Evolutionary conservation across 2,888 invertebrate genomes (phyloP).

Genomic region (Leucoma salicis): DNA sequence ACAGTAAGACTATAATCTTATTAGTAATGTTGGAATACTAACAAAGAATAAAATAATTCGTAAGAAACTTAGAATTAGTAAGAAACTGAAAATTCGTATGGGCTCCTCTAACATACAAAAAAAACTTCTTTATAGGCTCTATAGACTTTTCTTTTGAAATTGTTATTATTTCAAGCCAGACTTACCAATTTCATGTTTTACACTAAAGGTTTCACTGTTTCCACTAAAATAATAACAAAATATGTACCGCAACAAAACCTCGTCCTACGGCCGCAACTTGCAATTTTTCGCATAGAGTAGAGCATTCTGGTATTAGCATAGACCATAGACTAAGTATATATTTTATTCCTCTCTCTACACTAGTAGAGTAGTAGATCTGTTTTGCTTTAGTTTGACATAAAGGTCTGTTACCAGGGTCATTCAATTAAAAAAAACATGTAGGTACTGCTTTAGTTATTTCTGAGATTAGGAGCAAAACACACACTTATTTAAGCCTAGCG

Average conservation of each 20-base stretch:
- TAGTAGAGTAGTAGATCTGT: too few relatives aligned
- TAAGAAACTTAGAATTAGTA: constrained; percentile 20
- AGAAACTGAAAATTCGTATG: constrained; percentile 24
- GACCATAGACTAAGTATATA: too few relatives aligned
- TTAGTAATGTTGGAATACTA: background rate
- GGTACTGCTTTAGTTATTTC: too few relatives aligned
- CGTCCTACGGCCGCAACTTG: constrained; percentile 59
- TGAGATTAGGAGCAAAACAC: too few relatives aligned
- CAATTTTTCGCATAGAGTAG: constrained; percentile 53
- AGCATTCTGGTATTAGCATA: too few relatives aligned
- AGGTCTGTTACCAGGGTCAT: too few relatives aligned
- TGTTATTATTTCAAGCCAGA: constrained; percentile 1
- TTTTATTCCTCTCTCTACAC: too few relatives aligned
- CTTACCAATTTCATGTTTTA: constrained; percentile 59
- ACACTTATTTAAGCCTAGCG: too few relatives aligned
- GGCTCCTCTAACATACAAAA: constrained; percentile 16
- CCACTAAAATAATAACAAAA: constrained; percentile 50
- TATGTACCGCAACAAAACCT: constrained; percentile 65
- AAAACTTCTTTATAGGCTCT: background rate
- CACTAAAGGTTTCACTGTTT: constrained; percentile 48
- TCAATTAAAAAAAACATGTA: too few relatives aligned
- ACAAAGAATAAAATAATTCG: too few relatives aligned
- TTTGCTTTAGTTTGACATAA: too few relatives aligned
- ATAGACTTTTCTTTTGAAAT: too few relatives aligned
- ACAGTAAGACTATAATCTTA: background rate